A percentile compares a stretch with the other conserved stretches of the same genome.
Conservation (phyloP, 2,797 vertebrate species). For the Thripadectes ignobilis region DNA sequence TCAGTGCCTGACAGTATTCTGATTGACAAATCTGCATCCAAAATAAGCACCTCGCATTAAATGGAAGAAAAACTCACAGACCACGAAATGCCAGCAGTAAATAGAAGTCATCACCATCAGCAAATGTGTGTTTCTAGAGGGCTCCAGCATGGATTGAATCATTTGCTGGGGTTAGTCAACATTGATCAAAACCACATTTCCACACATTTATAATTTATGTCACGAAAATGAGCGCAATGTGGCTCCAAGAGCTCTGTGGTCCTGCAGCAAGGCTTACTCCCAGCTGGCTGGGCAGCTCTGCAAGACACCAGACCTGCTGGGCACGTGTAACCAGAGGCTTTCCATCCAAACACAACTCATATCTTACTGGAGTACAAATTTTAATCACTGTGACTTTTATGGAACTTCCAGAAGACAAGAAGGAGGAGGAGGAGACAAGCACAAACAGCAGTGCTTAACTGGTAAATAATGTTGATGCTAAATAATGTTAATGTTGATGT, state of each 20-base stretch:
- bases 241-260: not conserved
- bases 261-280: not conserved
- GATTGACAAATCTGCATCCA: not conserved
- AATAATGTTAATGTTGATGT: not conserved
- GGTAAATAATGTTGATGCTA: not conserved
- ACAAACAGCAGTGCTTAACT: not conserved
- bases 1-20: not conserved
- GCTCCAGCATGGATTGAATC: not conserved
- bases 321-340: not conserved
- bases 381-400: not conserved
- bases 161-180: not conserved
- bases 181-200: not conserved
- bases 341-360: not conserved
- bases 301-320: not conserved
- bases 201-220: not conserved
- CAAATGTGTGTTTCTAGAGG: not conserved
- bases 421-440: not conserved
- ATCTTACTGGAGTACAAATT: not conserved
- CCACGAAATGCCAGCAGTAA: not conserved
- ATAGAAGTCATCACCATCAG: not conserved
- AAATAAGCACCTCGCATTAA: not conserved
- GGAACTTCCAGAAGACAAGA: not conserved
- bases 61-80: not conserved
- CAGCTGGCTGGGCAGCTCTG: not conserved
- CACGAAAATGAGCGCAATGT: not conserved